A percentile compares a stretch with the other conserved stretches of the same genome.
Conservation (phyloP, 1,140 invertebrate species). For the Anoplophora glabripennis region DNA sequence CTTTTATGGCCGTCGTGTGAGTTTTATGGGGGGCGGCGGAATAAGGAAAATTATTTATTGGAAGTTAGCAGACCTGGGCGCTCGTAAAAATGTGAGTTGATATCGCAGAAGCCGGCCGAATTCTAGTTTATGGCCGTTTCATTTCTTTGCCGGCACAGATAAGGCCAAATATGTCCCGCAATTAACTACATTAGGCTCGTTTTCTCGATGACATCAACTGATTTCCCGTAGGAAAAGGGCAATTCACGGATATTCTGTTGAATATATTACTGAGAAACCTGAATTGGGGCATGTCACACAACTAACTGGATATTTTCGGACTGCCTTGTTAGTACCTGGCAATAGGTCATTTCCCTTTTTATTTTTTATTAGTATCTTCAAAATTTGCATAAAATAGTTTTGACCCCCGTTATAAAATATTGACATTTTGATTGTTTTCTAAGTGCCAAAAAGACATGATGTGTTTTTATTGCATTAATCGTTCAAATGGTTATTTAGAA, state of each 20-base stretch:
- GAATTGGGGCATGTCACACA: too few relatives aligned
- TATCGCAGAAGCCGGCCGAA: conserved; percentile 1
- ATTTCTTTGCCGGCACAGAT: conserved; percentile 2
- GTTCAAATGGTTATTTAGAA: too few relatives aligned
- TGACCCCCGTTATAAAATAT: too few relatives aligned
- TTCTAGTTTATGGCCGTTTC: not conserved
- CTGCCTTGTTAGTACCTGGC: too few relatives aligned
- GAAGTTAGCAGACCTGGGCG: conserved; percentile 1
- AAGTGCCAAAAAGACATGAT: too few relatives aligned
- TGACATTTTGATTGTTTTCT: too few relatives aligned
- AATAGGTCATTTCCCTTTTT: too few relatives aligned
- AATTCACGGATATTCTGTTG: not conserved
- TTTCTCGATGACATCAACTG: conserved; percentile 2
- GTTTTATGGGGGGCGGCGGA: not conserved
- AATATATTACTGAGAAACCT: too few relatives aligned
- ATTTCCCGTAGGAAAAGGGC: conserved; percentile 1
- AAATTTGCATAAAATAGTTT: too few relatives aligned
- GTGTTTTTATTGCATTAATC: too few relatives aligned
- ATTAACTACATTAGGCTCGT: not conserved
- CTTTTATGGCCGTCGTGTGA: not conserved
- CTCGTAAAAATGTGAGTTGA: conserved; percentile 1
- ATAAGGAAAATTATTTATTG: conserved; percentile 6
- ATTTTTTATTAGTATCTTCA: too few relatives aligned
- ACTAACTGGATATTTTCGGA: too few relatives aligned
- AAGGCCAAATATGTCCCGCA: conserved; percentile 3